Base-by-base conservation (phyloP, 2,888 invertebrate genomes). In the Protula sp. region DNA sequence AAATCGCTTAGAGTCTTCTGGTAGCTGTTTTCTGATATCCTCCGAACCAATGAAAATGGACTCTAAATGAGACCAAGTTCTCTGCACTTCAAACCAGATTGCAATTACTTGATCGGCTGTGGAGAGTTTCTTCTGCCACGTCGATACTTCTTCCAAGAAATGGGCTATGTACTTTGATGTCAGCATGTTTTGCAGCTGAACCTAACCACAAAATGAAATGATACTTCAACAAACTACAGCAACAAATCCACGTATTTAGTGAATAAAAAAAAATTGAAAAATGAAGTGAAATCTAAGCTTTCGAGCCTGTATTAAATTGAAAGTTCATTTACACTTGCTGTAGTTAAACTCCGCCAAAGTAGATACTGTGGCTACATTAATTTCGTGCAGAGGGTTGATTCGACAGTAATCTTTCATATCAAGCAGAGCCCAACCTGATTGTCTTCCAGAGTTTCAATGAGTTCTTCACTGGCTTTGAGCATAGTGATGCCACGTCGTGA, bases 41-140 rank as follows among this genome's bases (percentile, higher is more conserved):
- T 97, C 94, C 0, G 94, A 94, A 68, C 94, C 94, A 88, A 94
- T 94, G 80, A 97, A 97, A 77, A 97, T 97, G 72, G 93, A 93
- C 83, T 97, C 95, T 63, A 97, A 85, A 82, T 95, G 94, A 73
- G 91, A 91, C 95, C 95, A 97, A 28, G 94, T 94, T 60, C 95
- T 85, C 82, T 97, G 95, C 30, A 97, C 94, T 83, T 95, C 95
- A 83, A 94, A 92, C 92, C 76, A 78, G 65, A 80, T 81, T 22
- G 72, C 68, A 60, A 81, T 81, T 14, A 84, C 94, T 54, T 59
- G 47, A 84, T 97, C 97, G 45, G 94, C 94, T 67, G 91, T 87
- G 64, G 91, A 90, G 24, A 97, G 82, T 75, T 92, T 92, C 73
- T 88, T 89, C 80, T 95, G 95, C 95, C 95, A 97, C 54, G 86